Evolutionary conservation across 2,113 vertebrate genomes (phyloP), one percentile per base, ranked within the genome.

Genomic region (Platichthys stellatus): DNA sequence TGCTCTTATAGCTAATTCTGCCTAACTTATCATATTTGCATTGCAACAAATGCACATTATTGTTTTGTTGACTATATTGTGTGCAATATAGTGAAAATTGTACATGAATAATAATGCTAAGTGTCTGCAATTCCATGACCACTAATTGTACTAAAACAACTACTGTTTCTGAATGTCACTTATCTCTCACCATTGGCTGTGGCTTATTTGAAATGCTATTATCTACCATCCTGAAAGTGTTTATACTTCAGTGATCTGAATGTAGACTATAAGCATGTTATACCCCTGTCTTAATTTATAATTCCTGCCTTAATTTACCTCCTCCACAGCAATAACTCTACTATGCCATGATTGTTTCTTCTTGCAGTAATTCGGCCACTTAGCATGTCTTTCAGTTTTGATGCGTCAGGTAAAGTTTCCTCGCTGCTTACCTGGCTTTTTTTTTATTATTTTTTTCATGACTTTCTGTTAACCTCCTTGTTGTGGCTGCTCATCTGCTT

Each of bases 331-430:
- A 80, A 72, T 91, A 86, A 91, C 83, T 24, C 17, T 81, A 58
- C 61, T 8, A 72, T 84, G 80, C 76, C 82, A 86, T 91, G 93
- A 94, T 88, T 95, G 86, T 96, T 95, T 95, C 93, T 93, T 84
- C 90, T 97, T 96, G 86, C 97, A 99, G 97, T 96, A 94, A 92
- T 94, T 82, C 94, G 95, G 88, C 96, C 97, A 81, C 97, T 98
- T 98, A 98, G 97, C 96, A 96, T 98, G 96, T 98, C 97, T 96
- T 93, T 97, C 95, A 99, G 97, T 97, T 98, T 98, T 98, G 97
- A 99, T 94, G 95, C 95, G 94, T 97, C 97, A 98, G 98, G 98
- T 99, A 98, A 98, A 95, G 93, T 85, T 80, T 72, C 53, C 75
- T 83, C 81, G 88, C 76, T 89, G 80, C 80, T 90, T 94, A 83